Evolutionary conservation across 2,888 invertebrate species (phyloP), one percentile per base, ranked within the genome.

Genomic region (Busseola fusca): DNA sequence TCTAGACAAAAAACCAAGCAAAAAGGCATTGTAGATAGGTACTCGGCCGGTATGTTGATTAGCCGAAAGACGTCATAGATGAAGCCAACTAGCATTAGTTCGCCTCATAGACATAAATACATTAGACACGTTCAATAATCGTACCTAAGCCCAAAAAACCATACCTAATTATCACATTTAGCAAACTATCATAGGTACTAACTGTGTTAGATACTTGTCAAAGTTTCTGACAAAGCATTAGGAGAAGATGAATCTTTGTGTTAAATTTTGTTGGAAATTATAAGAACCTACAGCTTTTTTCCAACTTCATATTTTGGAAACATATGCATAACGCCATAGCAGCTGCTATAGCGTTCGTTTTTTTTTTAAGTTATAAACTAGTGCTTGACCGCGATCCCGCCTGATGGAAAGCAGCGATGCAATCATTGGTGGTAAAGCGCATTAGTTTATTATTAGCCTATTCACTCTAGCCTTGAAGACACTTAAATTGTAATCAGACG

Each of bases 61-160:
- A 37, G 2, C n/a, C 69, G 21, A 58, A 50, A 50, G 50, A 42
- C 71, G 58, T 52, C 58, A 42, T 52, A 30, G 25, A 37, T 21
- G 9, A 60, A 45, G 34, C 27, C 18, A 42, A n/a, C 34, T 10
- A 25, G 6, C 3, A 45, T 54, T 45, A 18, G 25, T 50, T 34
- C 21, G 3, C 27, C 9, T 45, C 3, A 45, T 34, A 71, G 1
- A 37, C 10, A 48, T 10, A 30, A 30, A n/a, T n/a, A n/a, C n/a
- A n/a, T n/a, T n/a, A n/a, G n/a, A 50, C 34, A 34, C 5, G 59
- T 59, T 59, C 34, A 50, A 52, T 52, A 52, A 52, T 54, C 21
- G 0, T 45, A 42, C 42, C 14, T 30, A 7, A n/a, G 2, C 14
- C 21, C 18, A 56, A 69, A 69, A 69, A 45, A 14, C 14, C 56